These are phyloP conservation scores for Propsilocerus akamusi DNA, from an alignment of 1,140 invertebrate genomes.

Conservation along the genomic window DNA sequence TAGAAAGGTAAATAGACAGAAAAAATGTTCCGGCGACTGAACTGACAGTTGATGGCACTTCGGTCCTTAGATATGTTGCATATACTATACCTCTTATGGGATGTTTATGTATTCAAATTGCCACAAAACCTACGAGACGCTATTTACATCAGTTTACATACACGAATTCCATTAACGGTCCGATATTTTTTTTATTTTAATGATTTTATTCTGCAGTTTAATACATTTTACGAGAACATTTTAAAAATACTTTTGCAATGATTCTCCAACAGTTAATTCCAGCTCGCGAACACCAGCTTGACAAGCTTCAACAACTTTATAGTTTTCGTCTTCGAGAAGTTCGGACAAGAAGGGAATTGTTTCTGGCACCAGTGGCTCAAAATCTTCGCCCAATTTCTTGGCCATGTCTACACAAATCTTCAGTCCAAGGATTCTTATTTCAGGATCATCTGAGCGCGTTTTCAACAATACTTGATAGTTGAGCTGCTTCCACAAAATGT, in stretches of 20 bases:
- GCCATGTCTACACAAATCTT: conserved; percentile 49
- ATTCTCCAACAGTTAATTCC: conserved; percentile 65
- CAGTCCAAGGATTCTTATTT: conserved; percentile 35
- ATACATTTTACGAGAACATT: too few species aligned
- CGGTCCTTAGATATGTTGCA: too few species aligned
- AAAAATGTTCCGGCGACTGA: too few species aligned
- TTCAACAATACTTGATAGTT: conserved; percentile 81
- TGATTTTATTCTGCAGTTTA: too few species aligned
- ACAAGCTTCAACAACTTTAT: conserved; percentile 51
- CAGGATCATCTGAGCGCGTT: conserved; percentile 50
- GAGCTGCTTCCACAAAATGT: conserved; percentile 70
- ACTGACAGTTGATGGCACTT: too few species aligned
- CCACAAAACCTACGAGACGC: too few species aligned
- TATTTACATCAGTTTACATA: too few species aligned
- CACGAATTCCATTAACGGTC: too few species aligned
- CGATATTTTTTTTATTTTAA: too few species aligned
- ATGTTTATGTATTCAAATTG: too few species aligned
- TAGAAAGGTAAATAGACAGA: too few species aligned
- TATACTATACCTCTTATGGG: too few species aligned
- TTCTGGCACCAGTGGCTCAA: conserved; percentile 58
- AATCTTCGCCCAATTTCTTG: conserved; percentile 60
- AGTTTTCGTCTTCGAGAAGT: conserved; percentile 65
- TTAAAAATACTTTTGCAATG: conserved; percentile 68
- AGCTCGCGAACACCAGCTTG: conserved; percentile 54
- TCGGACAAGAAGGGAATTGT: conserved; percentile 70